Conservation (phyloP, 2,888 invertebrate genomes). For the Tubulanus polymorphus region DNA sequence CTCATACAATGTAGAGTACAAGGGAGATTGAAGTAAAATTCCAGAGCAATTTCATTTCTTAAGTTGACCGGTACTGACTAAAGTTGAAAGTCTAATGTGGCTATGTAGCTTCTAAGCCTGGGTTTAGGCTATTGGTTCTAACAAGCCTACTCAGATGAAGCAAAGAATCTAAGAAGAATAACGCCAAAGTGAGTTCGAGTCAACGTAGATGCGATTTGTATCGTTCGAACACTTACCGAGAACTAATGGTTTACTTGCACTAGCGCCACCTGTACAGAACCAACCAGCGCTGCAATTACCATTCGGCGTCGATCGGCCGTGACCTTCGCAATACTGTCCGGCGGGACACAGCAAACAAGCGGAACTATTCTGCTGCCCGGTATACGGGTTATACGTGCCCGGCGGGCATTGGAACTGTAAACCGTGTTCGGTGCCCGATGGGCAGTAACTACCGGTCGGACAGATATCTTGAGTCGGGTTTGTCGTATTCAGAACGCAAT, state of each 20-base stretch:
- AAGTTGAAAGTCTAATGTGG: too few relatives aligned
- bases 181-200: too few relatives aligned
- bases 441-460: constrained; percentile 38
- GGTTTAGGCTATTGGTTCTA: too few relatives aligned
- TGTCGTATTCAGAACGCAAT: constrained; percentile 35
- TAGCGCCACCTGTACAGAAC: constrained; percentile 45
- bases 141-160: too few relatives aligned
- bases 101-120: too few relatives aligned
- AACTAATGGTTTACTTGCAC: constrained; percentile 28
- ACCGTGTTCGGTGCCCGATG: constrained; percentile 31
- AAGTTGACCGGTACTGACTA: too few relatives aligned
- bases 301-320: constrained; percentile 26
- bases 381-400: constrained; percentile 40
- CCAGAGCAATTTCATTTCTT: too few relatives aligned
- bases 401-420: constrained; percentile 36
- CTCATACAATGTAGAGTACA: too few relatives aligned
- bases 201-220: constrained; percentile 1
- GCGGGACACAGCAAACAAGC: constrained; percentile 39
- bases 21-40: too few relatives aligned
- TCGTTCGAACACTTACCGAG: constrained; percentile 24
- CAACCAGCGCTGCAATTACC: constrained; percentile 43
- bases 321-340: constrained; percentile 39
- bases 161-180: too few relatives aligned
- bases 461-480: constrained; percentile 28
- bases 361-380: constrained; percentile 21